Evolutionary conservation across 2,113 vertebrate species (phyloP), one percentile per base, ranked within the genome.

Genomic region (Pelobates fuscus): DNA sequence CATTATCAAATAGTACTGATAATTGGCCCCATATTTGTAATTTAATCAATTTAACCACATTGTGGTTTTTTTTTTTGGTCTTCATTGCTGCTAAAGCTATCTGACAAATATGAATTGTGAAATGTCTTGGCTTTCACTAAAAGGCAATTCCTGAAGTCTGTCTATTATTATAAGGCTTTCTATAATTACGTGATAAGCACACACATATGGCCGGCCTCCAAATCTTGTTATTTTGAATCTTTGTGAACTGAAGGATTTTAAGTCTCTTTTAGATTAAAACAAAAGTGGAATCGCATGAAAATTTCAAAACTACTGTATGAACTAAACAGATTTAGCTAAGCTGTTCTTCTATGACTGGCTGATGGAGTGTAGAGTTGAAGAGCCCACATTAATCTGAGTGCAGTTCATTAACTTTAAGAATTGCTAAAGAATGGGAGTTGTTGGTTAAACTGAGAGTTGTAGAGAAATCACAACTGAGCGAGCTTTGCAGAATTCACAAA

Each of bases 21-120:
- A 75, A 75, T 75, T 75, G 72, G 63, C 52, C 54, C 72, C 72
- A 75, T 75, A 75, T 66, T 74, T 66, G 62, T 74, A 65, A 74
- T 74, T 74, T 66, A 55, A 74, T 74, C 49, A 27, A 44, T 65
- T 74, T 57, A 54, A 72, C 60, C 70, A 72, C 59, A 64, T 21
- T 54, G 14, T 55, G 41, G 24, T 27, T 64, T 54, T 37, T 37
- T 37, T 37, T 37, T 37, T 37, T 37, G 10, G 5, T 37, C 65
- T 55, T 65, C 30, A 57, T 8, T 25, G 62, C 71, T 43, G 62
- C 62, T 74, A 66, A 74, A 74, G 29, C 64, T 57, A 57, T 67
- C 72, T 67, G 63, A 67, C 63, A 67, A 67, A 75, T 62, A 30
- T 15, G 37, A 63, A 67, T 75, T 75, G 72, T 59, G 72, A 66